Conservation (phyloP, 2,888 invertebrate genomes). For the Rhamphomyia laevipes region DNA sequence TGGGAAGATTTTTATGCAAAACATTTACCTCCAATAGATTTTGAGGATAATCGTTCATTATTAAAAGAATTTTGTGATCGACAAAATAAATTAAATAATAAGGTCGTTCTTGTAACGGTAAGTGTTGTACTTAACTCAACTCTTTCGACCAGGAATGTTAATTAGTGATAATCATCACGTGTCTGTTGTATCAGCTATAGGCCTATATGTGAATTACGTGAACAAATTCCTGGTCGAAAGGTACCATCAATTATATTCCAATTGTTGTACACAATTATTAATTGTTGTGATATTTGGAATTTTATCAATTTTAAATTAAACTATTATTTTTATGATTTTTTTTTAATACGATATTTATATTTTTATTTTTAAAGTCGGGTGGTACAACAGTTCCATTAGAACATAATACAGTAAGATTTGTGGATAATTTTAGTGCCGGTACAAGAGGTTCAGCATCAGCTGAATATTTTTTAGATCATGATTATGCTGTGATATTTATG, state of each 20-base stretch:
- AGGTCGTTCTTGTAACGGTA: conserved; percentile 70
- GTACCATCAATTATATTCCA: too few species aligned
- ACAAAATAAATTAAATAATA: conserved; percentile 53
- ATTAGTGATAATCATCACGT: too few species aligned
- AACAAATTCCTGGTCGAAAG: too few species aligned
- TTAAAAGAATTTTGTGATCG: conserved; percentile 63
- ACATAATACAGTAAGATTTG: conserved; percentile 92
- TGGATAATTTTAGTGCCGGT: conserved; percentile 98
- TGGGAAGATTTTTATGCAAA: conserved; percentile 80
- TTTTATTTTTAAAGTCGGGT: conserved; percentile 66
- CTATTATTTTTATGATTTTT: conserved; percentile 2
- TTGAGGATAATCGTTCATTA: conserved; percentile 57
- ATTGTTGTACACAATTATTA: too few species aligned
- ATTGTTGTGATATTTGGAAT: too few species aligned
- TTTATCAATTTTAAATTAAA: too few species aligned
- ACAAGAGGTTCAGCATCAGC: conserved; percentile 89
- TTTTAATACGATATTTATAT: conserved; percentile 7
- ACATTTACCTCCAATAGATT: conserved; percentile 65
- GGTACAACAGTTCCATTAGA: conserved; percentile 96
- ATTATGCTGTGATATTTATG: conserved; percentile 90
- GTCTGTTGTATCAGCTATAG: too few species aligned
- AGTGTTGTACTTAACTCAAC: conserved; percentile 34
- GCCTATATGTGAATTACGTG: too few species aligned
- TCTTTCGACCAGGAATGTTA: too few species aligned
- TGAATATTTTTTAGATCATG: conserved; percentile 82